phyloP scores from a whole-genome alignment of 2,888 invertebrate species.

The Panzeria rudis region DNA sequence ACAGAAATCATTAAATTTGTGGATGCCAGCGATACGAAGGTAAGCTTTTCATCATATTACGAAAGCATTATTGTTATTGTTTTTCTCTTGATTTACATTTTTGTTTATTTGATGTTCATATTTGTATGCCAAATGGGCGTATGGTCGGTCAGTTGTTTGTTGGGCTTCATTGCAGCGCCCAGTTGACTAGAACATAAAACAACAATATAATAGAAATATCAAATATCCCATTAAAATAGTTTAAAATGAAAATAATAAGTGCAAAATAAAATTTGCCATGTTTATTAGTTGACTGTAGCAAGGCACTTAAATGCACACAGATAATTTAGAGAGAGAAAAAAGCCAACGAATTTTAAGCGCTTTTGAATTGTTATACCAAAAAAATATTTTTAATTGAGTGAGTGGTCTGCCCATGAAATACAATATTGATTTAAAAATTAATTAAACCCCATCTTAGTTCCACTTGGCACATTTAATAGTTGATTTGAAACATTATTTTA shows the following conservation, averaged over 20 bases:
- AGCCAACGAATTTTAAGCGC: neutral
- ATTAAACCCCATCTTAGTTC: too few relatives aligned
- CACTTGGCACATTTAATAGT: too few relatives aligned
- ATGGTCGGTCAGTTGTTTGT: neutral
- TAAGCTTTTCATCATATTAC: constrained; percentile 80
- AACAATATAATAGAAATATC: constrained; percentile 12
- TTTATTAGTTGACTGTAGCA: constrained; percentile 27
- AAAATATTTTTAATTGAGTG: too few relatives aligned
- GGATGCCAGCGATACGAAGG: constrained; percentile 91
- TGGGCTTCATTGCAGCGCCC: neutral
- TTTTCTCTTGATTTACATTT: neutral
- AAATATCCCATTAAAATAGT: constrained; percentile 26
- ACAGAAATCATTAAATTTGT: constrained; percentile 91
- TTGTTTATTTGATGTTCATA: neutral
- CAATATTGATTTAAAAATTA: too few relatives aligned
- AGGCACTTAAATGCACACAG: constrained; percentile 18
- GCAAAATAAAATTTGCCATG: neutral
- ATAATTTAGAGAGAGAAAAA: neutral
- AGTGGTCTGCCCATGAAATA: too few relatives aligned
- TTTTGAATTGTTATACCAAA: neutral
- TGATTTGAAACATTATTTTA: too few relatives aligned
- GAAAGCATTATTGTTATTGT: neutral
- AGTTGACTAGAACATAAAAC: constrained; percentile 11
- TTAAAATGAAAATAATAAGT: constrained; percentile 10
- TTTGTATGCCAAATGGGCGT: neutral